A percentile compares a stretch with the other conserved stretches of the same genome.
Evolutionary conservation across 2,797 vertebrate genomes (phyloP).

Genomic region (Chelmon rostratus): DNA sequence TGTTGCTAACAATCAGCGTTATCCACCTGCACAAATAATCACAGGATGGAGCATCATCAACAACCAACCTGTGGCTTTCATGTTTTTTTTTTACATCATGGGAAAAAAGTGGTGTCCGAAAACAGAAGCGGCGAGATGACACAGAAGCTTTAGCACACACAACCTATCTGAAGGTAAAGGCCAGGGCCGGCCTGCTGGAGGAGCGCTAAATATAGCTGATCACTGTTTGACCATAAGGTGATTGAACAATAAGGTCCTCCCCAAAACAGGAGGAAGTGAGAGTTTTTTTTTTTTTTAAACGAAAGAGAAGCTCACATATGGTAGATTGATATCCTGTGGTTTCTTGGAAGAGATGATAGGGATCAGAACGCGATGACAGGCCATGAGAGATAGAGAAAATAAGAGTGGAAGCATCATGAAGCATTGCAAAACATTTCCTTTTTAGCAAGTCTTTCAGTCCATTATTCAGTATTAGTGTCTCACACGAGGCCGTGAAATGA

Average conservation of each 20-base stretch:
- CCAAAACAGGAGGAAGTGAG: slow-evolving; percentile 49
- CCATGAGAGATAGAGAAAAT: slow-evolving; percentile 27
- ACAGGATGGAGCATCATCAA: slow-evolving; percentile 15
- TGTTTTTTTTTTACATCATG: no score
- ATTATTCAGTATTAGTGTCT: background rate
- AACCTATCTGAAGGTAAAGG: slow-evolving; percentile 41
- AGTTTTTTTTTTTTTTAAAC: background rate
- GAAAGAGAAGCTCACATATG: slow-evolving; percentile 56
- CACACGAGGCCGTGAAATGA: background rate
- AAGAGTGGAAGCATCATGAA: background rate
- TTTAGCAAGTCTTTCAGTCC: background rate
- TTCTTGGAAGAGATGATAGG: slow-evolving; percentile 63
- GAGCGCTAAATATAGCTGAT: slow-evolving; percentile 53
- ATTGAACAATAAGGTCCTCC: slow-evolving; percentile 52
- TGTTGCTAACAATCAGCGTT: slow-evolving; percentile 21
- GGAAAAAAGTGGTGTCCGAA: background rate
- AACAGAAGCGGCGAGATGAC: background rate
- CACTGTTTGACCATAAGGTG: slow-evolving; percentile 48
- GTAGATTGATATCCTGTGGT: slow-evolving; percentile 66
- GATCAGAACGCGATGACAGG: slow-evolving; percentile 33
- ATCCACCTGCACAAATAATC: slow-evolving; percentile 16
- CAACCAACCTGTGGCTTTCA: background rate
- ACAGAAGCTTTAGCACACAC: background rate
- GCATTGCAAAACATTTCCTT: slow-evolving; percentile 17
- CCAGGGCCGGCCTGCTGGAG: background rate